Conservation (phyloP, 2,797 vertebrate species). For the Cercopithecus diana region DNA sequence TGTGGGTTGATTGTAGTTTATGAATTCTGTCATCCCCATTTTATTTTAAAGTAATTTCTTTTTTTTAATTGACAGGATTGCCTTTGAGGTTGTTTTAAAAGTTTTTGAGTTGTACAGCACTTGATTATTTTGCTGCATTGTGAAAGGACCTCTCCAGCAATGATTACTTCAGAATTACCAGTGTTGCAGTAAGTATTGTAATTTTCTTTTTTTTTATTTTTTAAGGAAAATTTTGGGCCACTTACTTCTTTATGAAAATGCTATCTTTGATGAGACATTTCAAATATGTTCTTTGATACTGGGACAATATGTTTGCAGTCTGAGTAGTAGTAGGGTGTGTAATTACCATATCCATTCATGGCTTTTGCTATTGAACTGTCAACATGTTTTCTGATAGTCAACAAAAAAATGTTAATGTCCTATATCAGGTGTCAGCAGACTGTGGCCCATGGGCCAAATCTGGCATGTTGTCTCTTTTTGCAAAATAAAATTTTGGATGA, state of each 20-base stretch:
- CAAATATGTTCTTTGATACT: neutral
- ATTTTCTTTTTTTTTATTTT: neutral
- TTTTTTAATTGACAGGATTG: constrained; percentile 81
- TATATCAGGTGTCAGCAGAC: neutral
- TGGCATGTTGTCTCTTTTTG: neutral
- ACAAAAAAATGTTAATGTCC: neutral
- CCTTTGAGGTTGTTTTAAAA: constrained; percentile 78
- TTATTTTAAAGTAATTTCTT: constrained; percentile 25
- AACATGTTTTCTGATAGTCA: neutral
- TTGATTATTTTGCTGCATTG: constrained; percentile 80
- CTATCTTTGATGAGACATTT: neutral
- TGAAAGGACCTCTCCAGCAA: constrained; percentile 85
- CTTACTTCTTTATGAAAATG: neutral
- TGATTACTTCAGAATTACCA: constrained; percentile 99
- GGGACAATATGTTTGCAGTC: neutral
- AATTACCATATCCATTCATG: neutral
- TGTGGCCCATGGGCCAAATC: neutral
- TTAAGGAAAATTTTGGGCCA: neutral
- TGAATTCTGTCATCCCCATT: neutral
- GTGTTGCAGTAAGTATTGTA: constrained; percentile 95
- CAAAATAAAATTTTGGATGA: constrained; percentile 26
- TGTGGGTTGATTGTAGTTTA: neutral
- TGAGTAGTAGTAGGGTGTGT: neutral
- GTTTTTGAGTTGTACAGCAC: constrained; percentile 71
- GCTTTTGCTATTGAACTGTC: neutral